These are phyloP conservation scores for Chydorus sphaericus DNA, from an alignment of 2,888 invertebrate genomes.

Conservation along the genomic window DNA sequence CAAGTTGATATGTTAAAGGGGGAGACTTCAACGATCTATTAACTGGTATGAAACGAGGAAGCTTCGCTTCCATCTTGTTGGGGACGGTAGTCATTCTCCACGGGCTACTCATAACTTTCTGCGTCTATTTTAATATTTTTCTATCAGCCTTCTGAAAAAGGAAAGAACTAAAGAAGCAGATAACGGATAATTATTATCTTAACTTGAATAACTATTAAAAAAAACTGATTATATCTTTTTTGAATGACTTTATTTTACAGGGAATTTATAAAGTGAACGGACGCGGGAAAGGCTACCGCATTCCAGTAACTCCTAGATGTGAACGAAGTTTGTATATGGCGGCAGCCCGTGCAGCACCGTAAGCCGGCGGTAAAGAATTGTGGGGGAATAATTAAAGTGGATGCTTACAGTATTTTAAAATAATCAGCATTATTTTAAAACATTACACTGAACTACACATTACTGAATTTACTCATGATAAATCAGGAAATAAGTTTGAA, in stretches of 20 bases:
- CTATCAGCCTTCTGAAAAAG: neutral
- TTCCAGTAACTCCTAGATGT: no score
- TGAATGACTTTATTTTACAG: neutral
- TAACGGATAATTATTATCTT: neutral
- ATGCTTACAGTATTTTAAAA: no score
- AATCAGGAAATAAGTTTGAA: no score
- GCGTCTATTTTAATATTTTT: neutral
- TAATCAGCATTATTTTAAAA: no score
- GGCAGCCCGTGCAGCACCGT: no score
- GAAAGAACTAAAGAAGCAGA: neutral
- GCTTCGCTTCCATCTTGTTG: neutral
- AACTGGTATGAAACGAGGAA: neutral
- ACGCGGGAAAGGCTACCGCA: neutral
- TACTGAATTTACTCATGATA: no score
- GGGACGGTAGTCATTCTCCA: neutral
- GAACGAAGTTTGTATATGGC: no score
- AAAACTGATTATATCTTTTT: neutral
- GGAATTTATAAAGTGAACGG: neutral
- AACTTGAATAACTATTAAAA: neutral
- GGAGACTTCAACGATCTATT: neutral
- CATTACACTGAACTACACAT: no score
- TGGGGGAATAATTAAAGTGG: no score
- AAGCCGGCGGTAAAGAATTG: no score
- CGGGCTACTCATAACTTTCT: neutral
- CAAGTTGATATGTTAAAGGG: neutral